Evolutionary conservation across 1,140 invertebrate genomes (phyloP).

Genomic region (Drosophila mayri): DNA sequence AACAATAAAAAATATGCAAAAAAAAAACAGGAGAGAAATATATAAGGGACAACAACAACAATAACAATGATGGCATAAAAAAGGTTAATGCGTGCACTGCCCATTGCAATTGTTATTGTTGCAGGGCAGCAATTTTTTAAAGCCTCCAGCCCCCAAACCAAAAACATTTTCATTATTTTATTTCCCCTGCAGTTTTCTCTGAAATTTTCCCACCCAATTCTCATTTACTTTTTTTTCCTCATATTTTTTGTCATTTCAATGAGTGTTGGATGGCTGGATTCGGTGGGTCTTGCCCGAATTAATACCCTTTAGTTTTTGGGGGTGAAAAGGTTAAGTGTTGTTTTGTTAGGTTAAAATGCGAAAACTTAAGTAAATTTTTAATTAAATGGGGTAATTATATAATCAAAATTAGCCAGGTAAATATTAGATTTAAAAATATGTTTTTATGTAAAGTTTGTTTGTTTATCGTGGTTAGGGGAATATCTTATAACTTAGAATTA

Average conservation of each 20-base stretch:
- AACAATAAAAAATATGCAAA: conserved; percentile 32
- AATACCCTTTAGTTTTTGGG: conserved; percentile 2
- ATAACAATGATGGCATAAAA: conserved; percentile 42
- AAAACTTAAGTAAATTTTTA: background rate
- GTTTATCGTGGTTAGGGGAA: background rate
- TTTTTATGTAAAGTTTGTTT: background rate
- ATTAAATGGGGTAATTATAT: background rate
- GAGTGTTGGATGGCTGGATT: conserved; percentile 48
- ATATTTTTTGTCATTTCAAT: conserved; percentile 83
- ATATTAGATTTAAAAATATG: background rate
- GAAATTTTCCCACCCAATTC: conserved; percentile 12
- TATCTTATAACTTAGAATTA: background rate
- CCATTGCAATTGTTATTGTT: conserved; percentile 62
- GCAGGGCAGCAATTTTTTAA: conserved; percentile 74
- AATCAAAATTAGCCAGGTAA: background rate
- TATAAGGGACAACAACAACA: conserved; percentile 36
- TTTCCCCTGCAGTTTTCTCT: conserved; percentile 1
- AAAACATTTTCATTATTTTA: conserved; percentile 37
- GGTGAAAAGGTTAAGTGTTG: background rate
- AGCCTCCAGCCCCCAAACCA: conserved; percentile 44
- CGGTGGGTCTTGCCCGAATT: background rate
- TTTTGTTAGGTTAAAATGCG: background rate
- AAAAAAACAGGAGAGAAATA: conserved; percentile 29
- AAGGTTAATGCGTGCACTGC: conserved; percentile 77
- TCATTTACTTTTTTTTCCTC: conserved; percentile 40